Conservation (phyloP, 2,113 vertebrate species). For the Sinocyclocheilus anshuiensis region DNA sequence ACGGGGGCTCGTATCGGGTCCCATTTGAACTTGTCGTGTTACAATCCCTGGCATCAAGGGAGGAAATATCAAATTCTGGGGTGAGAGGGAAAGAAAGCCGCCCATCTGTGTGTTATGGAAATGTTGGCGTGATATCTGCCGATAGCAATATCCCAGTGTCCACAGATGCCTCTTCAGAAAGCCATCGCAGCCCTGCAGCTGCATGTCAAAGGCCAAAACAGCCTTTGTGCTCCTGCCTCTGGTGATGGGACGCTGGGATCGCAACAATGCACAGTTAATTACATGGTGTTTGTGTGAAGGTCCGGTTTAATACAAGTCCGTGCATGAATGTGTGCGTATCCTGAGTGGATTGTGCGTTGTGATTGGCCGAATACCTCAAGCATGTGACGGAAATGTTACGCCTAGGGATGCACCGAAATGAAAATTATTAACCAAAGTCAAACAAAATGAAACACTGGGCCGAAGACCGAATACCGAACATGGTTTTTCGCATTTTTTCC, state of each 20-base stretch:
- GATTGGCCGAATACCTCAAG: too few relatives aligned
- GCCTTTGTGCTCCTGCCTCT: constrained; percentile 9
- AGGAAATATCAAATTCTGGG: constrained; percentile 43
- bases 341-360: neutral
- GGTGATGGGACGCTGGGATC: constrained; percentile 44
- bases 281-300: constrained; percentile 30
- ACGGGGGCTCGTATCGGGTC: neutral
- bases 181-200: constrained; percentile 16
- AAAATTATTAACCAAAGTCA: too few relatives aligned
- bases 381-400: too few relatives aligned
- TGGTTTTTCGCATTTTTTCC: too few relatives aligned
- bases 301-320: constrained; percentile 8
- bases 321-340: neutral
- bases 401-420: too few relatives aligned
- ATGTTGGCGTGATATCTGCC: constrained; percentile 18
- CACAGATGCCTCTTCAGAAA: constrained; percentile 6
- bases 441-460: too few relatives aligned
- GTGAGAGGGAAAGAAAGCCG: constrained; percentile 7
- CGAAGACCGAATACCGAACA: too few relatives aligned
- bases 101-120: constrained; percentile 25
- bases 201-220: constrained; percentile 23
- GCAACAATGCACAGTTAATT: constrained; percentile 35
- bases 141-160: constrained; percentile 44
- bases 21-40: constrained; percentile 13
- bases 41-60: constrained; percentile 30